Base-by-base conservation (phyloP, 2,888 invertebrate species). In the Brenthis daphne region DNA sequence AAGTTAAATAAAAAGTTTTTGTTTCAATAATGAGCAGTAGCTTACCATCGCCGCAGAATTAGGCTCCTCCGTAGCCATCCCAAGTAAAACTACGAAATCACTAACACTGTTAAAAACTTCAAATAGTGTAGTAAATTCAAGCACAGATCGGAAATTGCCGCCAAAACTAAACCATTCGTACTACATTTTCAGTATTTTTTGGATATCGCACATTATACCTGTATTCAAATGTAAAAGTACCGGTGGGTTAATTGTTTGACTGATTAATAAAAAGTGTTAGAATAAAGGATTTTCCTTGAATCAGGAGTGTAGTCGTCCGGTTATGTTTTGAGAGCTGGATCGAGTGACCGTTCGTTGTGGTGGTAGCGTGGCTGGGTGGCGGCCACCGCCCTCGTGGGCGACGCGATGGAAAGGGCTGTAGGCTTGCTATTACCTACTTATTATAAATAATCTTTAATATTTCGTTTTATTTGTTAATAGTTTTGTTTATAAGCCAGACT, bases 301-400 rank as follows among this genome's bases (percentile, higher is more conserved):
- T 77, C 77, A 80, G 79, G 79, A 77, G 77, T 77, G 83, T 80
- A 91, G 87, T 92, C 94, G 89, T 93, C 92, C 93, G 90, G 87
- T 89, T 89, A 85, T 89, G 91, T 91, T 90, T 91, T 92, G 88
- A 84, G 89, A 88, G 80, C 83, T 88, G 85, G 87, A 89, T 84
- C 82, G 85, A 92, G 90, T 91, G 91, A 89, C 79, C 78, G 80
- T 75, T 82, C 78, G 53, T 43, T 81, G 82, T 83, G 84, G 83
- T 83, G 84, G 83, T 77, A 74, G 78, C 78, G 77, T 76, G 79
- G 80, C 78, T 80, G 80, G 80, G 82, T 77, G 82, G 82, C 85
- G 88, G 87, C 80, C 90, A 87, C 83, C 89, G 89, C 85, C 84
- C 89, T 82, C 86, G 81, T 78, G 82, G 77, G 79, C 82, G 82